Base-by-base conservation (phyloP, 2,113 vertebrate genomes). In the Sinocyclocheilus maitianheensis region DNA sequence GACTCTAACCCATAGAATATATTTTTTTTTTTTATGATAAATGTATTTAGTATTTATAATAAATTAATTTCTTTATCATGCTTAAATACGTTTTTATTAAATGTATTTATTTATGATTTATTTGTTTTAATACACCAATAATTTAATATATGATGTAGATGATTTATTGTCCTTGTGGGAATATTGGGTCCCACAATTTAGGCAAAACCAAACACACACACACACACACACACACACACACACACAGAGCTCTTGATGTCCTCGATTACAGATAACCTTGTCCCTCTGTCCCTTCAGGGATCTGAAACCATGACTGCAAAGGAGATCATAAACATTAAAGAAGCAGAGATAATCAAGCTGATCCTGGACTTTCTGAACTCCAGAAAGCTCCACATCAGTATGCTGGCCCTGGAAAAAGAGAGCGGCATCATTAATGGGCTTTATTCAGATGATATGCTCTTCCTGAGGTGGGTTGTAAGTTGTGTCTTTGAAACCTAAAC, bases 371-470 rank as follows among this genome's bases (percentile, higher is more conserved):
- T 99, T 91, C 95, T 99, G 88, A 97, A 96, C 95, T 96, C 96
- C 87, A 96, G 97, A 91, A 99, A 97, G 93, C 96, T 99, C 87
- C 98, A 99, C 90, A 98, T 99, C 91, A 98, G 97, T 88, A 99
- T 99, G 98, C 89, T 99, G 92, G 97, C 98, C 1, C 94, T 99
- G 71, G 98, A 99, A 91, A 98, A 97, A 89, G 98, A 99, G 93
- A 99, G 98, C 0, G 97, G 98, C 0, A 96, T 99, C 88, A 99
- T 99, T 83, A 99, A 99, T 85, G 98, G 98, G 13, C 95, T 99
- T 12, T 99, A 97, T 93, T 99, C 98, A 30, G 98, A 99, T 86
- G 98, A 99, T 90, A 99, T 99, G 98, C 97, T 99, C 85, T 99
- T 99, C 88, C 94, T 99, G 87, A 97, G 98, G 98, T 99, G 87